Evolutionary conservation across 2,113 vertebrate genomes (phyloP).

Genomic region (Mandrillus leucophaeus): DNA sequence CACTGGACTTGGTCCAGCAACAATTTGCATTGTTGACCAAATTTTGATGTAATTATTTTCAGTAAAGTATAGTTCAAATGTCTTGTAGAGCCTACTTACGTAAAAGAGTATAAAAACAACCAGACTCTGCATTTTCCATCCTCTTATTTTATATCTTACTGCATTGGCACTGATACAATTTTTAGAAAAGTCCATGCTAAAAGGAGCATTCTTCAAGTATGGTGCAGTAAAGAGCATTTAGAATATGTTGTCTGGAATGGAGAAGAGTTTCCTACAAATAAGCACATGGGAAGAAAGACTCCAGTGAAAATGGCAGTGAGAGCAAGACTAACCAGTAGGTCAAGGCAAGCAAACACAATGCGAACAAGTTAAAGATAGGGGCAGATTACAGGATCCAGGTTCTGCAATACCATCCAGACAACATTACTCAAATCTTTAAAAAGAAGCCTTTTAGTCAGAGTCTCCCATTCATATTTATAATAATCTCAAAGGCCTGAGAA

Average conservation of each 20-base stretch:
- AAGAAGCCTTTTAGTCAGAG: background rate
- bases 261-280: background rate
- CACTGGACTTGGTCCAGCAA: background rate
- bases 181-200: background rate
- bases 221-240: background rate
- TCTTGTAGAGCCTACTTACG: background rate
- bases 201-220: background rate
- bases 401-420: background rate
- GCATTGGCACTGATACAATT: background rate
- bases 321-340: background rate
- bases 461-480: background rate
- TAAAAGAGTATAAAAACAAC: background rate
- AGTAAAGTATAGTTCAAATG: background rate
- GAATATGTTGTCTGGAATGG: background rate
- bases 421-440: background rate
- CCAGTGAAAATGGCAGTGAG: background rate
- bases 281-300: background rate
- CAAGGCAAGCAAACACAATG: background rate
- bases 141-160: background rate
- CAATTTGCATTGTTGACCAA: background rate
- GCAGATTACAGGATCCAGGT: background rate
- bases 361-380: background rate
- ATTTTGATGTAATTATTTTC: background rate
- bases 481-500: background rate
- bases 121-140: background rate